Evolutionary conservation across 2,888 invertebrate genomes (phyloP).

Genomic region (Lucinisca nassula): DNA sequence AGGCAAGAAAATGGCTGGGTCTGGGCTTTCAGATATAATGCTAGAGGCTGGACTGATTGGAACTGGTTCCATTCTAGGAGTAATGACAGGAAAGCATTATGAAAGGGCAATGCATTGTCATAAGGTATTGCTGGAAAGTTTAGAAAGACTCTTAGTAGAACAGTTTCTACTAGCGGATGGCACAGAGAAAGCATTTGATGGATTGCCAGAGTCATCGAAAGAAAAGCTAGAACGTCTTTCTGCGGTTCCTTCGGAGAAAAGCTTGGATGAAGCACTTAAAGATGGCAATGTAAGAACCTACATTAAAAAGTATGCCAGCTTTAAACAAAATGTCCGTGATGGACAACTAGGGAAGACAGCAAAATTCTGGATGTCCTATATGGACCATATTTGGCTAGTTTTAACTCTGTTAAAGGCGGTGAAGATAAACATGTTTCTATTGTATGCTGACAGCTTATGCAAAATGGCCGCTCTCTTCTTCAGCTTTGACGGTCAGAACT

Average conservation of each 20-base stretch:
- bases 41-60: constrained; percentile 53
- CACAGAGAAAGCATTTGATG: too few species aligned
- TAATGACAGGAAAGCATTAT: constrained; percentile 27
- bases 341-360: too few species aligned
- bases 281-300: too few species aligned
- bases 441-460: constrained; percentile 32
- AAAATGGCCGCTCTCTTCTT: constrained; percentile 65
- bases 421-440: too few species aligned
- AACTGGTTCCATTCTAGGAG: constrained; percentile 41
- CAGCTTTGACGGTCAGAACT: constrained; percentile 68
- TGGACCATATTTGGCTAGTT: constrained; percentile 63
- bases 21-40: neutral
- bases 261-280: too few species aligned
- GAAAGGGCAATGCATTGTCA: constrained; percentile 66
- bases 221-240: too few species aligned
- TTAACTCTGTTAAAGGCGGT: too few species aligned
- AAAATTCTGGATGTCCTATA: constrained; percentile 60
- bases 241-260: too few species aligned
- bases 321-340: too few species aligned
- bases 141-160: neutral
- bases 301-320: too few species aligned
- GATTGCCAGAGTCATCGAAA: too few species aligned
- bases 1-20: constrained; percentile 39
- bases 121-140: constrained; percentile 21
- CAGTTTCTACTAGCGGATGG: too few species aligned